Percentiles rank a stretch among this genome's conserved stretches.
phyloP scores from a whole-genome alignment of 2,113 vertebrate genomes.

The Apistogramma diplotaenia region DNA sequence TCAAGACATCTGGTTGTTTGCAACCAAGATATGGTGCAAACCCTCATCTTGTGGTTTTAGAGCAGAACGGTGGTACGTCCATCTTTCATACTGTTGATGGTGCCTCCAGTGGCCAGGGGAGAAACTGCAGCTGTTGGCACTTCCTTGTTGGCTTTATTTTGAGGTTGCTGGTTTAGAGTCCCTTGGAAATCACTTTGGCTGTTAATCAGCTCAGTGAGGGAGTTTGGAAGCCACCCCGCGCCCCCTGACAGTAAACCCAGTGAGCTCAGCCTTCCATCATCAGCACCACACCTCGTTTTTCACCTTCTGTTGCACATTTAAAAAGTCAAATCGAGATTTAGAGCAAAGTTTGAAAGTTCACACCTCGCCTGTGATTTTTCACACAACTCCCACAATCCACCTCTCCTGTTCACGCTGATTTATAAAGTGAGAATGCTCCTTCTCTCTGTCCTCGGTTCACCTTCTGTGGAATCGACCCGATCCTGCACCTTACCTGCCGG shows the following conservation, averaged over 20 bases:
- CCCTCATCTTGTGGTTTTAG: too few relatives aligned
- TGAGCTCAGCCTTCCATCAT: neutral
- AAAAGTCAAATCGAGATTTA: neutral
- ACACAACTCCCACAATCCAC: constrained; percentile 24
- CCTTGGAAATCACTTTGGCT: too few relatives aligned
- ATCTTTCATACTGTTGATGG: too few relatives aligned
- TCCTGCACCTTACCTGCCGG: neutral
- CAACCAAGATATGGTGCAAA: too few relatives aligned
- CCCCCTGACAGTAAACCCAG: too few relatives aligned
- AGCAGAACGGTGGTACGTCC: too few relatives aligned
- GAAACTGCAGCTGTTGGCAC: too few relatives aligned
- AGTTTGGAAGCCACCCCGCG: too few relatives aligned
- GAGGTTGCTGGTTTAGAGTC: neutral
- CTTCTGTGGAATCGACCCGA: neutral
- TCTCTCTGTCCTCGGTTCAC: neutral
- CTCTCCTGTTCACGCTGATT: constrained; percentile 19
- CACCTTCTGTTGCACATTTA: neutral
- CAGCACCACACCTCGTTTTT: neutral
- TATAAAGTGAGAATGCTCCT: neutral
- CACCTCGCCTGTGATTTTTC: constrained; percentile 28
- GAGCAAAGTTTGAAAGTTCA: neutral
- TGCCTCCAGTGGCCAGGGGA: too few relatives aligned
- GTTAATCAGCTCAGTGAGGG: too few relatives aligned
- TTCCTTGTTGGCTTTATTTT: too few relatives aligned
- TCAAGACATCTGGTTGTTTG: too few relatives aligned